A percentile compares a stretch with the other conserved stretches of the same genome.
Evolutionary conservation across 1,140 invertebrate species (phyloP).

Genomic region (Drosophila cardini): DNA sequence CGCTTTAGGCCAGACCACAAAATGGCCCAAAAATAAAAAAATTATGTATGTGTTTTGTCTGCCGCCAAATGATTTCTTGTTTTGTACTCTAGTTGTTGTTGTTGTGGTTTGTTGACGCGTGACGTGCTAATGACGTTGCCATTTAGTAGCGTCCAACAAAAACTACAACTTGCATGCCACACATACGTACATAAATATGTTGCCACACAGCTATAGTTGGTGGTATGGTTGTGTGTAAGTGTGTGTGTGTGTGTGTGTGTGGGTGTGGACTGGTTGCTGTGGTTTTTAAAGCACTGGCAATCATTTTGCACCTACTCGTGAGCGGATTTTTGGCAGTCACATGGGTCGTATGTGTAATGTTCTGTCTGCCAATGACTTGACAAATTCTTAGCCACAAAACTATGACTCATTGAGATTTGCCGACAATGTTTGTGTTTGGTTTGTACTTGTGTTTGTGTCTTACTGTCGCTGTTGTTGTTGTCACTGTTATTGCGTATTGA

Average conservation of each 20-base stretch:
- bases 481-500: slow-evolving; percentile 49
- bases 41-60: slow-evolving; percentile 7
- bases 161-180: slow-evolving; percentile 19
- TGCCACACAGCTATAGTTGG: slow-evolving; percentile 10
- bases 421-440: neutral
- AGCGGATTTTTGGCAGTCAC: slow-evolving; percentile 41
- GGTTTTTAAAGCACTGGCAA: slow-evolving; percentile 30
- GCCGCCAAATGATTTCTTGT: slow-evolving; percentile 7
- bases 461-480: slow-evolving; percentile 1
- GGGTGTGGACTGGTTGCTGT: slow-evolving; percentile 30
- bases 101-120: slow-evolving; percentile 35
- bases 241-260: neutral
- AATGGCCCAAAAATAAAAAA: slow-evolving; percentile 2
- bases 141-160: slow-evolving; percentile 24
- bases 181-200: slow-evolving; percentile 28
- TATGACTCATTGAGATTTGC: slow-evolving; percentile 39
- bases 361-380: slow-evolving; percentile 29
- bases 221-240: slow-evolving; percentile 6
- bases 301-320: slow-evolving; percentile 26
- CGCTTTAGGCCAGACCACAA: slow-evolving; percentile 5
- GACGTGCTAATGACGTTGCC: slow-evolving; percentile 47
- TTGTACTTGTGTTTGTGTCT: no score
- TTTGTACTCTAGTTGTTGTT: slow-evolving; percentile 4
- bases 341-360: slow-evolving; percentile 45
- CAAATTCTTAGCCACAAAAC: slow-evolving; percentile 26